These are phyloP conservation scores for Protosalanx chinensis DNA, from an alignment of 2,797 vertebrate species.

Conservation along the genomic window DNA sequence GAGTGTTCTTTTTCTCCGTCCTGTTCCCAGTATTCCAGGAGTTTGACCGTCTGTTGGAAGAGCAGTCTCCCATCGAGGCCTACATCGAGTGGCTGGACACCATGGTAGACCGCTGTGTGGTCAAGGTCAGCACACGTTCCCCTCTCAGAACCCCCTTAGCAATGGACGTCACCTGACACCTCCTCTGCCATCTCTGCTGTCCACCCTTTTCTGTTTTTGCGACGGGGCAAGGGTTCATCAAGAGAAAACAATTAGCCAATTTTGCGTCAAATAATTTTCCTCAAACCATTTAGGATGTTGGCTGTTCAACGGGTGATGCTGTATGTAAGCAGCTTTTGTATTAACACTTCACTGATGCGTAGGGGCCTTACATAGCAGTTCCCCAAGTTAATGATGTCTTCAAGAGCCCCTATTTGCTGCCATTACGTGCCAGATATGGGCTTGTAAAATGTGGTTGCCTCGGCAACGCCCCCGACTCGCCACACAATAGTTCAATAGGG, in stretches of 20 bases:
- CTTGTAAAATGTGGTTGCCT: slow-evolving; percentile 77
- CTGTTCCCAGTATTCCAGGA: slow-evolving; percentile 90
- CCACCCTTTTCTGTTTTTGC: too few species aligned
- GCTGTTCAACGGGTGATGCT: slow-evolving; percentile 40
- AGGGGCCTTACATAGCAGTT: slow-evolving; percentile 58
- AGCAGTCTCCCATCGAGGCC: slow-evolving; percentile 95
- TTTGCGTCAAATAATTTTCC: slow-evolving; percentile 20
- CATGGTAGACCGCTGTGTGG: slow-evolving; percentile 97
- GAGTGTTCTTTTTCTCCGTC: slow-evolving; percentile 15
- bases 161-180: too few species aligned
- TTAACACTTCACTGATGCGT: slow-evolving; percentile 34
- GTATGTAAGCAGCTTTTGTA: slow-evolving; percentile 40
- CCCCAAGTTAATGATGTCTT: slow-evolving; percentile 79
- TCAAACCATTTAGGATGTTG: slow-evolving; percentile 15
- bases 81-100: slow-evolving; percentile 98
- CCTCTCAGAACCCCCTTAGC: neutral
- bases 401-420: slow-evolving; percentile 73
- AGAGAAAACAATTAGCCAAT: neutral
- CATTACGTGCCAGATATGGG: slow-evolving; percentile 78
- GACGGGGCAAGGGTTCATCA: neutral
- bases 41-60: slow-evolving; percentile 94
- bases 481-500: slow-evolving; percentile 79
- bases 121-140: slow-evolving; percentile 78
- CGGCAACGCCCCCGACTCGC: slow-evolving; percentile 65
- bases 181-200: too few species aligned